Percentiles rank a stretch among this genome's conserved stretches.
phyloP scores from a whole-genome alignment of 2,888 invertebrate species.

The Hypercompe scribonia region DNA sequence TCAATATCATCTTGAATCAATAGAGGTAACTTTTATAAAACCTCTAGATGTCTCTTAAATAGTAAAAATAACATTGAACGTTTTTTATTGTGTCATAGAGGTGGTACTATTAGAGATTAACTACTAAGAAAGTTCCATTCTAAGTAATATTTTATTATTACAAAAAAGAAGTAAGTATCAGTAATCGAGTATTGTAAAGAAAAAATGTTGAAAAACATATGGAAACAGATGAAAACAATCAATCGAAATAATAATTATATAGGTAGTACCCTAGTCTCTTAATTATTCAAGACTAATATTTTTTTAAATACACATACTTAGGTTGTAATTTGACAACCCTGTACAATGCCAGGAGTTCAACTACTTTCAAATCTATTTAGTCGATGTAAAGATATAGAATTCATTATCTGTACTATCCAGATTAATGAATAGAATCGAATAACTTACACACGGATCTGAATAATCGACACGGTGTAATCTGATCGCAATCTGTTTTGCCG shows the following conservation, averaged over 20 bases:
- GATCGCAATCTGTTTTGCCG: conserved; percentile 79
- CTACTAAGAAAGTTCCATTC: too few relatives aligned
- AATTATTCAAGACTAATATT: neutral
- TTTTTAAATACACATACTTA: neutral
- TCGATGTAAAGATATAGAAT: conserved; percentile 77
- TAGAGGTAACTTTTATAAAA: too few relatives aligned
- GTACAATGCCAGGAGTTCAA: conserved; percentile 60
- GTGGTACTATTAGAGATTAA: too few relatives aligned
- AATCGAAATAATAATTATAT: neutral
- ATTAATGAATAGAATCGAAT: conserved; percentile 84
- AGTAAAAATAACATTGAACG: too few relatives aligned
- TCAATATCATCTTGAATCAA: too few relatives aligned
- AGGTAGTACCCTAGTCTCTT: neutral
- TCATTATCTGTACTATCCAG: conserved; percentile 76
- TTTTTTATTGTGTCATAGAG: too few relatives aligned
- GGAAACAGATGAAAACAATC: neutral
- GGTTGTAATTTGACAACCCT: conserved; percentile 56
- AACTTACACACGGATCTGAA: conserved; percentile 82
- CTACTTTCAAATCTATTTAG: conserved; percentile 70
- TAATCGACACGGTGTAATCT: conserved; percentile 84
- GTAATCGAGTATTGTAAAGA: neutral
- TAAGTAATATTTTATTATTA: too few relatives aligned
- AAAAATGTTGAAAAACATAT: neutral
- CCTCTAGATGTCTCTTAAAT: too few relatives aligned
- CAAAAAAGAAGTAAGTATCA: too few relatives aligned